Evolutionary conservation across 2,113 vertebrate genomes (phyloP).

Genomic region (Brachyhypopomus gauderio): DNA sequence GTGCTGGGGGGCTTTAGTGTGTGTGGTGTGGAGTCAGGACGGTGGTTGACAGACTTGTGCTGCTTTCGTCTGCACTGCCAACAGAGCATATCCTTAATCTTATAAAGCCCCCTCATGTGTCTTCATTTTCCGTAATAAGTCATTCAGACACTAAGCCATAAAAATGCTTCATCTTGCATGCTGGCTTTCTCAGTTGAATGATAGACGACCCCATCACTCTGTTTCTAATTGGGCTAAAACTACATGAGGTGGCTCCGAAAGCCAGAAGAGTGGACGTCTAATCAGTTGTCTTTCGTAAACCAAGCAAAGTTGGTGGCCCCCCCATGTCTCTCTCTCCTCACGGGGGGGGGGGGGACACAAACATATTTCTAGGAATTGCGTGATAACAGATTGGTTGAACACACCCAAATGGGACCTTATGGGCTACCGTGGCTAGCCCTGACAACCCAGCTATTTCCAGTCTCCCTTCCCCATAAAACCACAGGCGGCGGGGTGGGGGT

Average conservation of each 20-base stretch:
- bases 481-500: constrained; percentile 46
- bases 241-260: neutral
- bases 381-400: constrained; percentile 52
- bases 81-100: neutral
- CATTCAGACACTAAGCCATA: too few species aligned
- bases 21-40: too few species aligned
- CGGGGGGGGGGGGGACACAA: constrained; percentile 25
- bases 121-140: neutral
- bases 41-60: neutral
- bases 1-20: too few species aligned
- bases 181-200: too few species aligned
- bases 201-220: too few species aligned
- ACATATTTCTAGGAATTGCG: constrained; percentile 63
- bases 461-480: constrained; percentile 71
- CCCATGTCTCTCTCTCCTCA: neutral
- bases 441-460: constrained; percentile 76
- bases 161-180: neutral
- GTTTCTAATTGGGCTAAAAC: neutral
- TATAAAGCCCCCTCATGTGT: too few species aligned
- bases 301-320: neutral
- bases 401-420: constrained; percentile 63
- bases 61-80: neutral
- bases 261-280: neutral
- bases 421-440: constrained; percentile 60
- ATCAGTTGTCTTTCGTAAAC: neutral